phyloP scores from a whole-genome alignment of 2,888 invertebrate species.

The Leptinotarsa juncta region DNA sequence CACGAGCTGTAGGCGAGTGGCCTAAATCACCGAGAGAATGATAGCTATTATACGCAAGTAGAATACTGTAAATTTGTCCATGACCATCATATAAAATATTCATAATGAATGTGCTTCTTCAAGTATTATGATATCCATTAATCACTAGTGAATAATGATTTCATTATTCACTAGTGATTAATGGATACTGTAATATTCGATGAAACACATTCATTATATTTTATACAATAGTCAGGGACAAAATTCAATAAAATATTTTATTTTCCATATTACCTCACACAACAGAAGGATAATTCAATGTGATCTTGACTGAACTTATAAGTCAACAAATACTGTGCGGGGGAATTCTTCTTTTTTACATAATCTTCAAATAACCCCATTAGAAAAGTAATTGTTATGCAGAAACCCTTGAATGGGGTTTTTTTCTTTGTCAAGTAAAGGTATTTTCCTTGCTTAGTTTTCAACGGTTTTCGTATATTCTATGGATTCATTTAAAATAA shows the following conservation, averaged over 20 bases:
- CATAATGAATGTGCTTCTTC: too few relatives aligned
- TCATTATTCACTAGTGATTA: too few relatives aligned
- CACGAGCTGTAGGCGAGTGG: too few relatives aligned
- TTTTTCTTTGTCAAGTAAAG: constrained; percentile 4
- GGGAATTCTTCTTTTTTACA: neutral
- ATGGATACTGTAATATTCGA: too few relatives aligned
- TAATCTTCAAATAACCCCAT: constrained; percentile 26
- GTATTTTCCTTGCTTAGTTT: constrained; percentile 2
- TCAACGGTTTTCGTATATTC: constrained; percentile 28
- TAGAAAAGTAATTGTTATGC: constrained; percentile 15
- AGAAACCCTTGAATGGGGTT: constrained; percentile 27
- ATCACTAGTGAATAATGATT: too few relatives aligned
- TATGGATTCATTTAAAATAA: constrained; percentile 23
- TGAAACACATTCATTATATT: too few relatives aligned
- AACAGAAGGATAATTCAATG: constrained; percentile 27
- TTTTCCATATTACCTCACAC: constrained; percentile 18
- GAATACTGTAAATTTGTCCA: too few relatives aligned
- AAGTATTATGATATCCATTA: too few relatives aligned
- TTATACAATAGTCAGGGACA: neutral
- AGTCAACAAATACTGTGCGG: constrained; percentile 20
- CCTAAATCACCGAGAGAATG: too few relatives aligned
- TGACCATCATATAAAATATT: too few relatives aligned
- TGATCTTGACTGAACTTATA: constrained; percentile 27
- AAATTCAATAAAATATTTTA: neutral
- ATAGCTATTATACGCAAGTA: too few relatives aligned